Evolutionary conservation across 37 sponge, comb jelly and placozoan genomes (phyloP), one percentile per base, ranked within the genome.

Genomic region (Mnemiopsis leidyi): DNA sequence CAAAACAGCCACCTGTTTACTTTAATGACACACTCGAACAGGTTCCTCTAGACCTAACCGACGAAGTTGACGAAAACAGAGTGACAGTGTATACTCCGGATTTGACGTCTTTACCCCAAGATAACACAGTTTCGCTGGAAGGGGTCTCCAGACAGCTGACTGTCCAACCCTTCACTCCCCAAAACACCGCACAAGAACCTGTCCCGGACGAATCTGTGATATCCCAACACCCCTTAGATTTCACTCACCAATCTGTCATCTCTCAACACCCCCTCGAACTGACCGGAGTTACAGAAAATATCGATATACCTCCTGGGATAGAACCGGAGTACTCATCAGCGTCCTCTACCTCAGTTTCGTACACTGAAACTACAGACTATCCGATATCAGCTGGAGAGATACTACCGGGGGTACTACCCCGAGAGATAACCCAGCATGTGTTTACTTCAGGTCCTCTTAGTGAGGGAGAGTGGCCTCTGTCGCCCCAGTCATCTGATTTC

Each of bases 391-490:
- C 90, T 20, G 90, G 90, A 3, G 90, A 85, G 48, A 33, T 85
- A 18, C 39, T 85, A 3, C 90, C 90, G 0, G 90, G 25, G 0
- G 25, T 2, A 2, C 3, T 85, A 23, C 90, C 90, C 3, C 23
- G 90, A 23, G 90, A 85, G 61, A 40, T 85, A 23, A 33, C 61
- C 25, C 36, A 40, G 32, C 61, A 36, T 25, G 90, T 23, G 16
- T 38, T 35, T 40, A 32, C 20, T 3, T 25, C 26, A 3, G 79
- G 32, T 7, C 90, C 90, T 3, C 48, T 85, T 9, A 85, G 90
- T 85, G 90, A 85, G 48, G 90, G 90, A 28, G 90, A 85, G 61
- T 85, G 90, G 90, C 90, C 90, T 39, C 61, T 85, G n/a, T 85
- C 90, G 13, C 90, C 90, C 61, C 18, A 18, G 1, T 18, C 40